phyloP scores from a whole-genome alignment of 2,888 invertebrate species.

The Ceramica pisi region DNA sequence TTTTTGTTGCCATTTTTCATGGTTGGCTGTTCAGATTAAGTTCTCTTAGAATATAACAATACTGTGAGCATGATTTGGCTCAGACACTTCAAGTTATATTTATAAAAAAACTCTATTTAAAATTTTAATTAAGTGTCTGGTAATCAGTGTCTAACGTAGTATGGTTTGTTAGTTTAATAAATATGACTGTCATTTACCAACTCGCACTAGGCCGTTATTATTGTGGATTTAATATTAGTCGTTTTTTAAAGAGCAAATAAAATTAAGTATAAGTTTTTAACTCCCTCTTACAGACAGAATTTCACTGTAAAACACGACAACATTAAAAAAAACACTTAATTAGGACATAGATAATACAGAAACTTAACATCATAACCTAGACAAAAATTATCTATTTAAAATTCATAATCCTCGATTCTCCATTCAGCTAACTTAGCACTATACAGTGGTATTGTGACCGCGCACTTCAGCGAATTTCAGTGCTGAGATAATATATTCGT shows the following conservation, averaged over 20 bases:
- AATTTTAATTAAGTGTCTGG: too few relatives aligned
- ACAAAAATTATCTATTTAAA: background rate
- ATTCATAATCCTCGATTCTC: slow-evolving; percentile 29
- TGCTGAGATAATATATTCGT: slow-evolving; percentile 70
- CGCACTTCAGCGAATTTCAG: slow-evolving; percentile 42
- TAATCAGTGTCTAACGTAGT: too few relatives aligned
- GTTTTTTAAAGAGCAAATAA: too few relatives aligned
- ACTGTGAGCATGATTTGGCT: background rate
- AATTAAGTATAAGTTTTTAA: too few relatives aligned
- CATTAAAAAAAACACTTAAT: background rate
- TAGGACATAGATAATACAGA: background rate
- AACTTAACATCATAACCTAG: background rate
- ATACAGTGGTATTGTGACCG: slow-evolving; percentile 46
- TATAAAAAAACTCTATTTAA: too few relatives aligned
- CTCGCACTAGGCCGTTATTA: background rate
- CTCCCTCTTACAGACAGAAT: too few relatives aligned
- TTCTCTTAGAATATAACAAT: background rate
- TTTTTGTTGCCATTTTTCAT: background rate
- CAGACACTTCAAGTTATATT: too few relatives aligned
- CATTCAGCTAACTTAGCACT: slow-evolving; percentile 37
- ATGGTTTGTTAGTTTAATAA: too few relatives aligned
- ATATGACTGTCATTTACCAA: background rate
- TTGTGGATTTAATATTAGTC: background rate
- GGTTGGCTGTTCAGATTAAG: background rate
- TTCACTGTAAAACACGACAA: background rate